These are phyloP conservation scores for Sebastes jordani DNA, from an alignment of 2,797 vertebrate genomes.

Conservation along the genomic window DNA sequence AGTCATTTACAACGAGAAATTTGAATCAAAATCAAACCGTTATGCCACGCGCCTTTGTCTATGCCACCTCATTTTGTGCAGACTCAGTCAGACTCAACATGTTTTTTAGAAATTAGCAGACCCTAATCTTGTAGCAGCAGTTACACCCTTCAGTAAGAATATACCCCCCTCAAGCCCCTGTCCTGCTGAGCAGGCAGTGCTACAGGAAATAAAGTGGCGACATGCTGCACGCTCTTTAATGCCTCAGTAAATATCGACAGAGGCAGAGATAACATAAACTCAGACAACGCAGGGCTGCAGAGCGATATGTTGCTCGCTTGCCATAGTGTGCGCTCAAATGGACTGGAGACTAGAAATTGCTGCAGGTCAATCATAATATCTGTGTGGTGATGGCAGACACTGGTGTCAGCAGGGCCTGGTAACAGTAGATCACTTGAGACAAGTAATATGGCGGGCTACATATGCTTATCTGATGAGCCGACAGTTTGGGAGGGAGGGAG, in stretches of 20 bases:
- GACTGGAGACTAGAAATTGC: constrained; percentile 58
- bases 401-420: constrained; percentile 63
- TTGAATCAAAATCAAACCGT: constrained; percentile 18
- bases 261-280: constrained; percentile 75
- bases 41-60: constrained; percentile 4
- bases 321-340: constrained; percentile 49
- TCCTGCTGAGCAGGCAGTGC: constrained; percentile 69
- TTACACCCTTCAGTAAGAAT: constrained; percentile 51
- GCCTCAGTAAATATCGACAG: constrained; percentile 79
- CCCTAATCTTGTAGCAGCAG: constrained; percentile 38
- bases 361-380: constrained; percentile 74
- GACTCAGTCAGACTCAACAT: constrained; percentile 19
- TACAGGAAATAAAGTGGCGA: constrained; percentile 69
- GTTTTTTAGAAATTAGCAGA: constrained; percentile 43
- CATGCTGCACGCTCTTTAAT: constrained; percentile 72
- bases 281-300: constrained; percentile 53
- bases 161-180: background rate
- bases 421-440: constrained; percentile 72
- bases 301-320: constrained; percentile 60
- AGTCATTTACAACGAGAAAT: constrained; percentile 8
- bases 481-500: constrained; percentile 16
- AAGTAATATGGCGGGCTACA: constrained; percentile 51
- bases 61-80: background rate
- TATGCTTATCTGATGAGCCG: constrained; percentile 65
- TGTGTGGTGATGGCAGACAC: constrained; percentile 44